Conservation (phyloP, 1,140 invertebrate species). For the Tribolium madens region DNA sequence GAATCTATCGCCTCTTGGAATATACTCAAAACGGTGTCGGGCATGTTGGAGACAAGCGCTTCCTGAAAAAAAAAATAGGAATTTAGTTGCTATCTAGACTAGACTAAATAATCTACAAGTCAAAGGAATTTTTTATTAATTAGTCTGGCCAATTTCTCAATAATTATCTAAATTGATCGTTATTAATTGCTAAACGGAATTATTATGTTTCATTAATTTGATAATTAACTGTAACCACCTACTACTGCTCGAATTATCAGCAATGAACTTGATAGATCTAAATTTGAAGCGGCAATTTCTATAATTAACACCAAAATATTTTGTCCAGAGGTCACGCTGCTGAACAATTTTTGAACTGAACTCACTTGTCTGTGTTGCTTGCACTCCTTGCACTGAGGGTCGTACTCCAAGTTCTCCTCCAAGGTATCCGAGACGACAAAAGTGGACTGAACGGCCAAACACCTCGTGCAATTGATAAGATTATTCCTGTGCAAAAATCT, state of each 20-base stretch:
- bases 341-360: not conserved
- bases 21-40: constrained; percentile 85
- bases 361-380: constrained; percentile 84
- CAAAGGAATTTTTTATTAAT: not conserved
- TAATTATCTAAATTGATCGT: not conserved
- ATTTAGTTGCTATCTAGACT: too few species aligned
- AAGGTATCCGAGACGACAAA: constrained; percentile 79
- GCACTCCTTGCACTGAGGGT: constrained; percentile 86
- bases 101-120: not conserved
- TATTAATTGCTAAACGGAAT: not conserved
- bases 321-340: too few species aligned
- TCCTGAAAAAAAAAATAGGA: constrained; percentile 74
- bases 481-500: constrained; percentile 93
- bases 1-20: constrained; percentile 93
- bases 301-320: too few species aligned
- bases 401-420: constrained; percentile 79
- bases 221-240: not conserved
- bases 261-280: too few species aligned
- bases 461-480: constrained; percentile 86
- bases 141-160: not conserved
- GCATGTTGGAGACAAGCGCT: constrained; percentile 86
- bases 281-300: not conserved
- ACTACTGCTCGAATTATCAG: not conserved
- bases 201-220: not conserved
- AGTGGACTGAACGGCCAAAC: constrained; percentile 85